Base-by-base conservation (phyloP, 1,140 invertebrate genomes). In the Heliconius congener region DNA sequence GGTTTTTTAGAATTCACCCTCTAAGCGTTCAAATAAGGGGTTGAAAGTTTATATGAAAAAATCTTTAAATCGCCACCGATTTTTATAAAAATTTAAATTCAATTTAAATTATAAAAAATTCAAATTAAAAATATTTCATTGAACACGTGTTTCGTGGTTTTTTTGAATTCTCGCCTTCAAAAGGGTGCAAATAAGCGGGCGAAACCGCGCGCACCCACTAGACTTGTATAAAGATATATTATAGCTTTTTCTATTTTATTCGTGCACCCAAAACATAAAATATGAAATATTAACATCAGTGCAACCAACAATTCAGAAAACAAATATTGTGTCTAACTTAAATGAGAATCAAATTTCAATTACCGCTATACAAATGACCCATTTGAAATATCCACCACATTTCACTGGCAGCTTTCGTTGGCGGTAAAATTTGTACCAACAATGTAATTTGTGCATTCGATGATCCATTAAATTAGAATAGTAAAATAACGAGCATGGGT, bases 381-480 rank as follows among this genome's bases (percentile, higher is more conserved):
- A 9, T 52, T 75, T 57, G n/a, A 70, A 76, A 66, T 76, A 46
- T 76, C 70, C 23, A 70, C 23, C 74, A 76, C 74, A 37, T 71
- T 71, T 71, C 46, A 72, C 42, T 6, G 71, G 11, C 66, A 76
- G 70, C 46, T 72, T 77, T 50, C 70, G 76, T 77, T 55, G 8
- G 46, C 34, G 76, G 76, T 77, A 55, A 66, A 77, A 52, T 77
- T 71, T 52, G 30, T 72, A 27, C 42, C 19, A 71, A 66, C 46
- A 73, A 78, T 73, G 71, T 74, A 76, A 84, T 78, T 74, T 74
- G 71, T 73, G 57, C 76, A 73, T 75, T 70, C 77, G 77, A 70
- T 79, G 80, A 79, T 74, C 83, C 76, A 75, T 79, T 80, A 82
- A 84, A 84, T 84, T 84, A 82, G 83, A 82, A 83, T 76, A 73